Base-by-base conservation (phyloP, 2,888 invertebrate genomes). In the Athripsodes cinereus region DNA sequence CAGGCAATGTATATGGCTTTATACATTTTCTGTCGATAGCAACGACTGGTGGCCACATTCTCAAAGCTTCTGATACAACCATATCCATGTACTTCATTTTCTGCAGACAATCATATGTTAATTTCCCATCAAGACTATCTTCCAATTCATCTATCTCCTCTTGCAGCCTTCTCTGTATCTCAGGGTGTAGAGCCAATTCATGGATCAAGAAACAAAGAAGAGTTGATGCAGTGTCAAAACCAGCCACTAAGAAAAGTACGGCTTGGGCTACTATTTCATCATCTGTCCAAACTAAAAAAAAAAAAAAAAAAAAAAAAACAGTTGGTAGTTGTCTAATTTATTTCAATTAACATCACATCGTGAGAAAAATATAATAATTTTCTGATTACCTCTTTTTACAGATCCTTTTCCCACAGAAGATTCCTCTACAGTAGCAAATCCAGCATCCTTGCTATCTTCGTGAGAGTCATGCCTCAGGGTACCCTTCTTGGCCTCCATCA, bases 401-500 rank as follows among this genome's bases (percentile, higher is more conserved):
- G 18, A 62, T 34, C 66, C 70, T 52, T 69, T 73, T 2, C 74
- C 74, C 16, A 73, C 63, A 2, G 63, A 57, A 0, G 74, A 74
- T 65, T 76, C 75, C 62, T 75, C 72, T 0, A 74, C 75, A 0
- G 73, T 73, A 0, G 76, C 73, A 57, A 74, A 75, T 0, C 76
- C 75, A 35, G 71, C 69, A 57, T 69, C 70, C 10, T 71, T 70
- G 19, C 65, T 65, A 2, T 69, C 68, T 1, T 69, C 68, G 1
- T 21, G 16, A 22, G 20, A 16, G 65, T 53, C 72, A 70, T 74
- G 63, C 21, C 50, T 60, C n/a, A 60, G 31, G 5, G 51, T 66
- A 53, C 74, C 68, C 68, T 74, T 70, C 55, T 74, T 72, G 1
- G 78, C 74, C 66, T 78, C 75, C 72, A 82, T 73, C 1, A 83